Conservation (phyloP, 2,797 vertebrate species). For the Perodicticus potto region DNA sequence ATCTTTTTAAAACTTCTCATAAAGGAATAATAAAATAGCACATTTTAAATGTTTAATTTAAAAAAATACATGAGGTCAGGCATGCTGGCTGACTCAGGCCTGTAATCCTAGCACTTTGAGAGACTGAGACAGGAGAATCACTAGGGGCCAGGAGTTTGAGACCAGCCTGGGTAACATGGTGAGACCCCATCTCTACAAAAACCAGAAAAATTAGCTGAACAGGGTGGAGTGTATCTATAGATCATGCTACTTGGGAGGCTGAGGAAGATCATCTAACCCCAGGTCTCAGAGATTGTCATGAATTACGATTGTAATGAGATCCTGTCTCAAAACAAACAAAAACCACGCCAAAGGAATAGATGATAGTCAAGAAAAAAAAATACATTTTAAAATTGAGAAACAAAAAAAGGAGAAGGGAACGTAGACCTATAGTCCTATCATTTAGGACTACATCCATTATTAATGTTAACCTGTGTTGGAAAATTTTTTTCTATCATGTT, state of each 20-base stretch:
- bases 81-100: neutral
- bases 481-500: neutral
- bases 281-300: neutral
- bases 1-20: conserved; percentile 10
- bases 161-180: neutral
- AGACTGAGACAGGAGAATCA: neutral
- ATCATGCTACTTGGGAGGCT: neutral
- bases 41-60: conserved; percentile 33
- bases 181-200: neutral
- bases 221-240: neutral
- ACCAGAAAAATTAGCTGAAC: neutral
- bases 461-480: neutral
- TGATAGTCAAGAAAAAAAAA: neutral
- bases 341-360: neutral
- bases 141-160: neutral
- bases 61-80: neutral
- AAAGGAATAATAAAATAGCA: neutral
- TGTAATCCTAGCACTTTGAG: neutral
- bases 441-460: neutral
- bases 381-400: neutral
- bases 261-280: neutral
- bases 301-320: neutral
- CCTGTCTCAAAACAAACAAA: neutral
- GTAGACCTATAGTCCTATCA: neutral
- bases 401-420: neutral